These are phyloP conservation scores for Elachura formosa DNA, from an alignment of 2,113 vertebrate species.

Conservation along the genomic window DNA sequence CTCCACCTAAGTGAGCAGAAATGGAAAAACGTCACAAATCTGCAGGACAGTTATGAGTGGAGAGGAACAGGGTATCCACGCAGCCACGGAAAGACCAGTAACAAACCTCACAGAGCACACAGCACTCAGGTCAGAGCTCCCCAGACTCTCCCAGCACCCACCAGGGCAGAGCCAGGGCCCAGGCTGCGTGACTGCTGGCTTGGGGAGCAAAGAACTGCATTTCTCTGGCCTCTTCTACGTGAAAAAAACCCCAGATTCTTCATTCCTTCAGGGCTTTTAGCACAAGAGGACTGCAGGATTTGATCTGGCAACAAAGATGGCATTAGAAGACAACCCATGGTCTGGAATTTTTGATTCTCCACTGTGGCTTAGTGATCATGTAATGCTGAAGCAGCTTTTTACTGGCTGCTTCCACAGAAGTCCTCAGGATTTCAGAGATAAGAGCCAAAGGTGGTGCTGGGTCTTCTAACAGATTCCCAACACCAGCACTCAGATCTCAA, in stretches of 20 bases:
- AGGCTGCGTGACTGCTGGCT: background rate
- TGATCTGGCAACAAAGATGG: background rate
- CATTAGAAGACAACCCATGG: fast-evolving
- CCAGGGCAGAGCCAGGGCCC: background rate
- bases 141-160: background rate
- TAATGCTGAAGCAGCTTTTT: background rate
- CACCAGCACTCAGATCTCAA: background rate
- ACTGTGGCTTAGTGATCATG: background rate
- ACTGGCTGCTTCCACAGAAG: background rate
- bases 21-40: fast-evolving
- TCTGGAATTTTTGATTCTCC: background rate
- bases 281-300: background rate
- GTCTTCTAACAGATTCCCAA: background rate
- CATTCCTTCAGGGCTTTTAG: background rate
- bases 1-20: background rate
- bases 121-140: background rate
- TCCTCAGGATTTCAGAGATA: background rate
- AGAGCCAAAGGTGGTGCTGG: background rate
- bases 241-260: fast-evolving
- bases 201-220: background rate
- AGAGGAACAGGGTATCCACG: background rate
- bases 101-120: background rate
- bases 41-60: background rate
- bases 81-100: background rate
- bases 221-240: background rate